A percentile compares a stretch with the other conserved stretches of the same genome.
Evolutionary conservation across 2,113 vertebrate genomes (phyloP).

Genomic region (Riparia riparia): DNA sequence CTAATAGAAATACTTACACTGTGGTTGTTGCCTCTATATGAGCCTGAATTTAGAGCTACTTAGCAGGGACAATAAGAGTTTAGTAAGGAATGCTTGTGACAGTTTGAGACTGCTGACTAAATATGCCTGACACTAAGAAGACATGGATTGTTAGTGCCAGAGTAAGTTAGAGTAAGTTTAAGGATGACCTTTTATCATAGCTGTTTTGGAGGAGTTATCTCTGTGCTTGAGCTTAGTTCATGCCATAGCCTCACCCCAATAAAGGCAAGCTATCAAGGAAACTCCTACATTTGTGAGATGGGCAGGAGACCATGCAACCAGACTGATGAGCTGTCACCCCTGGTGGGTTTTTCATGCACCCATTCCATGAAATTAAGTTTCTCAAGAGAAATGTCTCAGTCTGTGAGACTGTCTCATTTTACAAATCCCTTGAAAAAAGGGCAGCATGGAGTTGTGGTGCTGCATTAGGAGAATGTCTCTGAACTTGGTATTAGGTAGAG

Average conservation of each 20-base stretch:
- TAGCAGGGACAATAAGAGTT: neutral
- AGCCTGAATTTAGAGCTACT: neutral
- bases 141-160: neutral
- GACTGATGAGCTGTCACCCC: rapidly evolving
- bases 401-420: neutral
- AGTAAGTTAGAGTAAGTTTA: neutral
- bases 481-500: neutral
- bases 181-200: neutral
- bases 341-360: neutral
- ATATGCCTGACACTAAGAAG: neutral
- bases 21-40: neutral
- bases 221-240: neutral
- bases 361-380: neutral
- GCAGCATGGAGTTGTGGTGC: neutral
- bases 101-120: neutral
- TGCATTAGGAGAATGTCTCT: neutral
- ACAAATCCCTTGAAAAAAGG: neutral
- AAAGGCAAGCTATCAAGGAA: neutral
- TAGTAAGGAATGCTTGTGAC: neutral
- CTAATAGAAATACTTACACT: neutral
- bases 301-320: rapidly evolving
- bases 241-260: neutral
- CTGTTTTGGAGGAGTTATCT: neutral
- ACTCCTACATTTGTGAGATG: neutral
- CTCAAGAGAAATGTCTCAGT: neutral